Conservation (phyloP, 2,113 vertebrate genomes). For the Rousettus leschenaultii region DNA sequence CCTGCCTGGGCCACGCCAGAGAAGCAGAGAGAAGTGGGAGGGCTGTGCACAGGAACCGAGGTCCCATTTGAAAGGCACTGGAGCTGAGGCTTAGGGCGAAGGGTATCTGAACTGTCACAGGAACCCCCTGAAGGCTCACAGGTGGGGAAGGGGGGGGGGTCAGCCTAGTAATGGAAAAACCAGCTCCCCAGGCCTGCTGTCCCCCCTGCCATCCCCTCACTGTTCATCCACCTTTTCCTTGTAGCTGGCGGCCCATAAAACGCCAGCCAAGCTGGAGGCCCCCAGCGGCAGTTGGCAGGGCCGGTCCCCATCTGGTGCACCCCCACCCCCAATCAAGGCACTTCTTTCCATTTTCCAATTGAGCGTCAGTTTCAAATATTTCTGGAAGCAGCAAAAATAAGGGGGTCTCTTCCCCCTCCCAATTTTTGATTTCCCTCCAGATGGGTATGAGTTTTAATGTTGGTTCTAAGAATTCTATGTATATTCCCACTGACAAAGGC, state of each 20-base stretch:
- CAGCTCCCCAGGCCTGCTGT: background rate
- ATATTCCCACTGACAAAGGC: background rate
- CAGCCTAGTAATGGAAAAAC: background rate
- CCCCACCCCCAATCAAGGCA: constrained; percentile 34
- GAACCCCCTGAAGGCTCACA: background rate
- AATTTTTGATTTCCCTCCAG: constrained; percentile 51
- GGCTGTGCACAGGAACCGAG: background rate
- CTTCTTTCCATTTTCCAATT: constrained; percentile 28
- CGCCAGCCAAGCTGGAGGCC: background rate
- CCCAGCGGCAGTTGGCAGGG: background rate
- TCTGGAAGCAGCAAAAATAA: constrained; percentile 64
- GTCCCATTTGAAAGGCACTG: constrained; percentile 59
- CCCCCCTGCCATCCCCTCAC: background rate
- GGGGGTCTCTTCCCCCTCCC: constrained; percentile 16
- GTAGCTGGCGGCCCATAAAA: background rate
- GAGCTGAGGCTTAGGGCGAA: constrained; percentile 9
- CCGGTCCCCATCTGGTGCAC: background rate
- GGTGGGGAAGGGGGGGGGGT: background rate
- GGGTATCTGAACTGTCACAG: background rate
- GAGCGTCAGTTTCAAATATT: constrained; percentile 44
- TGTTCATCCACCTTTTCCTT: background rate
- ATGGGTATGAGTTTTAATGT: background rate
- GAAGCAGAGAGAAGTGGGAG: background rate
- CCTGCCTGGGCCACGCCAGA: background rate
- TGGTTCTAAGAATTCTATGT: background rate